A percentile compares a stretch with the other conserved stretches of the same genome.
These are phyloP conservation scores for Glandiceps talaboti DNA, from an alignment of 53 echinoderm and acorn worm genomes.

Conservation along the genomic window DNA sequence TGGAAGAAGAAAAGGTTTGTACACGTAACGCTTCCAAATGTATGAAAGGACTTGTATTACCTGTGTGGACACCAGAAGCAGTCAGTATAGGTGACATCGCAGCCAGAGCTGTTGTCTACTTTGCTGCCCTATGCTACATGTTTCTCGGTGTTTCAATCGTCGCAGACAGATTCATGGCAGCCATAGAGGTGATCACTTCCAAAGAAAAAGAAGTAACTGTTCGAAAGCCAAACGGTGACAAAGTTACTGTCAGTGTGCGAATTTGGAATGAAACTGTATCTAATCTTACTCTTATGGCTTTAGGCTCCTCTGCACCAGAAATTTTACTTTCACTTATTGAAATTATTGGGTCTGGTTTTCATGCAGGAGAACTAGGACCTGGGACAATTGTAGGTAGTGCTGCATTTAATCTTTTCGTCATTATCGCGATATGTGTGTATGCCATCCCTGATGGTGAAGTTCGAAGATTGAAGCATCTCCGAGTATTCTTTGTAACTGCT, in stretches of 20 bases:
- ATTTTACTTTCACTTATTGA: slow-evolving; percentile 92
- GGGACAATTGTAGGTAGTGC: slow-evolving; percentile 98
- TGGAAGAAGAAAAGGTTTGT: neutral
- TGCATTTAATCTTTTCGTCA: slow-evolving; percentile 92
- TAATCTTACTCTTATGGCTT: slow-evolving; percentile 93
- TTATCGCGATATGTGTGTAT: slow-evolving; percentile 85
- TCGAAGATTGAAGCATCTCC: slow-evolving; percentile 79
- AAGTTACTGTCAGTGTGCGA: slow-evolving; percentile 71
- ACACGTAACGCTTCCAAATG: neutral
- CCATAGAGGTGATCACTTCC: slow-evolving; percentile 95
- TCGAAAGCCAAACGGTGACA: slow-evolving; percentile 74
- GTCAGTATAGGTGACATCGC: slow-evolving; percentile 52
- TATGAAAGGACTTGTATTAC: slow-evolving; percentile 36
- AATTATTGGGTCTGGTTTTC: slow-evolving; percentile 63
- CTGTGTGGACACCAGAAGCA: slow-evolving; percentile 39
- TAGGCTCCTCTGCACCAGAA: slow-evolving; percentile 96
- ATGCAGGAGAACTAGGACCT: slow-evolving; percentile 86
- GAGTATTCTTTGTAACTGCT: slow-evolving; percentile 94
- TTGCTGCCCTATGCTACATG: slow-evolving; percentile 63
- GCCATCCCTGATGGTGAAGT: slow-evolving; percentile 72
- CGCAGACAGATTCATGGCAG: slow-evolving; percentile 95
- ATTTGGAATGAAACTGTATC: slow-evolving; percentile 99
- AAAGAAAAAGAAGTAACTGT: slow-evolving; percentile 85
- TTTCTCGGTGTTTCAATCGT: slow-evolving; percentile 96
- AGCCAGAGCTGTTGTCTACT: slow-evolving; percentile 84